Percentiles rank a stretch among this genome's conserved stretches.
These are phyloP conservation scores for Cynodonichthys magdalenae DNA, from an alignment of 2,797 vertebrate species.

Conservation along the genomic window DNA sequence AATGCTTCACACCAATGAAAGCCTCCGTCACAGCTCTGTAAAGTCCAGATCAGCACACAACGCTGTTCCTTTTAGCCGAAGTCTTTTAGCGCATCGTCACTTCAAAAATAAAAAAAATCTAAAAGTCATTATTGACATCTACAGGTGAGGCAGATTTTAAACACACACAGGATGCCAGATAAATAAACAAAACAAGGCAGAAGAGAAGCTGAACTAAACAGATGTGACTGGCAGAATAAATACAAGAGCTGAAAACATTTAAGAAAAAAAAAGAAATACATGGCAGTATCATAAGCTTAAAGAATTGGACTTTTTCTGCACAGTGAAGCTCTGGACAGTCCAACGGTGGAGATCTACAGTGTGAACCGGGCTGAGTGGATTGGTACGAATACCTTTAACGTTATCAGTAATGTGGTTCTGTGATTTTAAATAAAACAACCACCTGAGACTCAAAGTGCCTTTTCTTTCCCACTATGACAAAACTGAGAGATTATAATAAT, in stretches of 20 bases:
- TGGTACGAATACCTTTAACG: conserved; percentile 17
- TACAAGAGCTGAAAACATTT: conserved; percentile 8
- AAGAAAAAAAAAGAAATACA: conserved; percentile 11
- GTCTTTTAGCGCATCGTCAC: background rate
- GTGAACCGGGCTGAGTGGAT: conserved; percentile 39
- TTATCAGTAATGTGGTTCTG: conserved; percentile 23
- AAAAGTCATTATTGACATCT: conserved; percentile 20
- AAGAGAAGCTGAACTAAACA: conserved; percentile 28
- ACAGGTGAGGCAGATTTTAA: conserved; percentile 39
- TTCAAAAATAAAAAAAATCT: background rate
- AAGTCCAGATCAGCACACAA: conserved; percentile 27
- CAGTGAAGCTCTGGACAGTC: conserved; percentile 36
- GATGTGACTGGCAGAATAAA: conserved; percentile 31
- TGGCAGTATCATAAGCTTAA: conserved; percentile 49
- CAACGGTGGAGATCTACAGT: conserved; percentile 25
- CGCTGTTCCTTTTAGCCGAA: background rate
- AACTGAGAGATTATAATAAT: conserved; percentile 37
- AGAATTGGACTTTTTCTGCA: conserved; percentile 42
- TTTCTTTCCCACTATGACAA: conserved; percentile 31
- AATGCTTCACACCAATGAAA: conserved; percentile 30
- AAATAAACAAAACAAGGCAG: conserved; percentile 33
- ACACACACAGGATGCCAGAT: conserved; percentile 29
- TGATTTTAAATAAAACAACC: conserved; percentile 25
- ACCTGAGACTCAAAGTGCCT: conserved; percentile 48
- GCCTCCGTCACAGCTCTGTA: conserved; percentile 40